Conservation (phyloP, 2,113 vertebrate species). For the Todiramphus chloris region DNA sequence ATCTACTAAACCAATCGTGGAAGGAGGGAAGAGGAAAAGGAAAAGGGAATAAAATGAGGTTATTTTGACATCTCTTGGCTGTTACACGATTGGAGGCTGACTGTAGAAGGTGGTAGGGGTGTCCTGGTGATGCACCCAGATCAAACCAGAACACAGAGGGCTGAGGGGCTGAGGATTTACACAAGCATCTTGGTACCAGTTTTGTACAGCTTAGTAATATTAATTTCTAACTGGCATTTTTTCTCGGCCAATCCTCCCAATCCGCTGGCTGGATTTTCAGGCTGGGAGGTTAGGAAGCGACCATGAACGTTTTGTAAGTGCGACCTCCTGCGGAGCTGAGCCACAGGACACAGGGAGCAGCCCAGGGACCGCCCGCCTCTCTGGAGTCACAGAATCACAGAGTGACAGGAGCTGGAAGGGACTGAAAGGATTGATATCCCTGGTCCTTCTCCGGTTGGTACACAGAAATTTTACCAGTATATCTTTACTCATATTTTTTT, state of each 20-base stretch:
- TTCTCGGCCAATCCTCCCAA: background rate
- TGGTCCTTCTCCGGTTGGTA: too few species aligned
- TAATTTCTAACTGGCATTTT: background rate
- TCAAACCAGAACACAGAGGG: background rate
- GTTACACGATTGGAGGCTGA: background rate
- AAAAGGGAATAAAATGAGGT: background rate
- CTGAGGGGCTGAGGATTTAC: background rate
- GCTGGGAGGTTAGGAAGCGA: background rate
- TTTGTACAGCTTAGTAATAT: background rate
- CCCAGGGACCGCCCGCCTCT: too few species aligned
- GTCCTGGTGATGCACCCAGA: background rate
- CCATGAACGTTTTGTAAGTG: background rate
- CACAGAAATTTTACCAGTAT: too few species aligned
- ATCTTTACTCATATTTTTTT: too few species aligned
- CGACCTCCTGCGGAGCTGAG: background rate
- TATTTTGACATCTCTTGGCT: background rate
- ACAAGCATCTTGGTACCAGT: background rate
- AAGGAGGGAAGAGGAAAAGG: background rate
- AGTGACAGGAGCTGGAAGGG: too few species aligned
- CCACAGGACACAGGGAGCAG: too few species aligned
- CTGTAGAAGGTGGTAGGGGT: background rate
- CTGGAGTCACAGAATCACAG: too few species aligned
- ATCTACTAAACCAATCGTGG: background rate
- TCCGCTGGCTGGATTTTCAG: background rate
- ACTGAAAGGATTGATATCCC: too few species aligned